Base-by-base conservation (phyloP, 2,113 vertebrate species). In the Zingel zingel region DNA sequence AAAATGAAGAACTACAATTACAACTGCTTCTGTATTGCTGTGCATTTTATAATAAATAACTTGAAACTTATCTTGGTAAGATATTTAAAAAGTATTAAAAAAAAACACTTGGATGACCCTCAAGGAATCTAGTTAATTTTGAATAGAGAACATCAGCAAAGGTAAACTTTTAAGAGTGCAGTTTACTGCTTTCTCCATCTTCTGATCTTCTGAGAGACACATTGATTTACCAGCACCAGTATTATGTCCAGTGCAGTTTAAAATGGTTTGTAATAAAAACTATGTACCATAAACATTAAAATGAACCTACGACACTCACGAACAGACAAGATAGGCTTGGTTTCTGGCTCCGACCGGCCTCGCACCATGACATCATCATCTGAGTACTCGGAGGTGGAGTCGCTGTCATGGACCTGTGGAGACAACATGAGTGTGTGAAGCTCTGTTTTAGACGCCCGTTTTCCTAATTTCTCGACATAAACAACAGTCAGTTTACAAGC, bases 251-350 rank as follows among this genome's bases (percentile, higher is more conserved):
- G 12, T n/a, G 10, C 36, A 36, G 30, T 63, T 43, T 3, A 43
- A 61, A 43, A 5, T 1, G 4, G 15, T 61, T 10, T 67, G 15
- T 16, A 6, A 62, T n/a, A 15, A 59, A 33, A 43, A 4, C 30
- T 0, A 23, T 30, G 1, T 4, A 13, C 11, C 16, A 54, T 1
- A 47, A 54, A 61, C 21, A 50, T 18, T 6, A 8, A 47, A 1
- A 3, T 43, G 30, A 13, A 50, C 63, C 19, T 4, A 21, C 2
- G 23, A 70, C 77, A 98, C 98, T 99, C 91, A 99, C 98, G 97
- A 66, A 97, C 93, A 77, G 98, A 99, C 43, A 99, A 86, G 94
- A 99, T 99, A 27, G 98, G 98, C 56, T 95, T 95, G 0, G 95
- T 96, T 94, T 99, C 98, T 14, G 95, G 94, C 54, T 97, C 97